These are phyloP conservation scores for Dynastes maya DNA, from an alignment of 2,888 invertebrate species.

Conservation along the genomic window DNA sequence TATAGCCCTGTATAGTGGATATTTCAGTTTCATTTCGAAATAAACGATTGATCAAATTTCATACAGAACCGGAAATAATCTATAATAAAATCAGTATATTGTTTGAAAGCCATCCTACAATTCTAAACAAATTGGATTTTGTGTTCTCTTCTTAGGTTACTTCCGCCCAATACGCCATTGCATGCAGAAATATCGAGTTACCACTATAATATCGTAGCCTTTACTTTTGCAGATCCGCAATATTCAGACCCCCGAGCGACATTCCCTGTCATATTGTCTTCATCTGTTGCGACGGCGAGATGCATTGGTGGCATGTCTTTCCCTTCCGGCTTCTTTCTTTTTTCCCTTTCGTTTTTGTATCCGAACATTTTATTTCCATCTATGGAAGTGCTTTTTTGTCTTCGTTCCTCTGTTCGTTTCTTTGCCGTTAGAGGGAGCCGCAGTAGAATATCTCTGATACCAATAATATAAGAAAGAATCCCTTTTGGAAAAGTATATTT, in stretches of 20 bases:
- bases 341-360: not conserved
- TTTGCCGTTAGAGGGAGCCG: not conserved
- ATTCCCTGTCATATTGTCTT: slow-evolving; percentile 18
- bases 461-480: slow-evolving; percentile 12
- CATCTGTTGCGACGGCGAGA: not conserved
- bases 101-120: slow-evolving; percentile 15
- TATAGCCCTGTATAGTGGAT: not conserved
- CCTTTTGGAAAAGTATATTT: slow-evolving; percentile 8
- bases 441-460: slow-evolving; percentile 4
- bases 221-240: slow-evolving; percentile 18
- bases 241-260: slow-evolving; percentile 2
- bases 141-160: not conserved
- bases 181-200: slow-evolving; percentile 18
- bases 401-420: slow-evolving; percentile 13
- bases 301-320: not conserved
- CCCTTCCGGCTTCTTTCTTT: not conserved
- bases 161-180: slow-evolving; percentile 7
- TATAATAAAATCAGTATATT: slow-evolving; percentile 7
- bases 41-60: not conserved
- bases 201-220: slow-evolving; percentile 9
- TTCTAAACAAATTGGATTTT: slow-evolving; percentile 17
- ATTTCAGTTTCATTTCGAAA: not conserved
- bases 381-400: slow-evolving; percentile 28
- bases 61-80: not conserved
- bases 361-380: slow-evolving; percentile 32